Evolutionary conservation across 2,797 vertebrate species (phyloP).

Genomic region (Pantherophis alleghaniensis): DNA sequence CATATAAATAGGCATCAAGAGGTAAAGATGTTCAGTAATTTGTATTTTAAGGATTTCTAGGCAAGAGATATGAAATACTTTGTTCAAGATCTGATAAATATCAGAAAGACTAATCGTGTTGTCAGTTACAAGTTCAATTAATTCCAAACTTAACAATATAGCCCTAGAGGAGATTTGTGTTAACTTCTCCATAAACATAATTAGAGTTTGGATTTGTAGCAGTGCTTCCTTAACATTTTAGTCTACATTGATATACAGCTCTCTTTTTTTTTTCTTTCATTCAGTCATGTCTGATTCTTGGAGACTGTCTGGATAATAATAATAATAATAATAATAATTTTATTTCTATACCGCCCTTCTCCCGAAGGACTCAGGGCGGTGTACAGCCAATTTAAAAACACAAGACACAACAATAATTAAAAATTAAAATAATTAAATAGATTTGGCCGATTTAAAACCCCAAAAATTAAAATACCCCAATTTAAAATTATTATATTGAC

Average conservation of each 20-base stretch:
- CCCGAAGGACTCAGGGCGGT: no score
- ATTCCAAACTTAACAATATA: neutral
- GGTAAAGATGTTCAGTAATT: neutral
- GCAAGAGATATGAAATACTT: neutral
- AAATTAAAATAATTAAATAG: no score
- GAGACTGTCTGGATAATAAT: neutral
- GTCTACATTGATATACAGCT: neutral
- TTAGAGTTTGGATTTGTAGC: neutral
- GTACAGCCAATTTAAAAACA: no score
- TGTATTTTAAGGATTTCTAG: neutral
- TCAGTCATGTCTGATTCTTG: neutral
- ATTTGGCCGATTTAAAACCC: no score
- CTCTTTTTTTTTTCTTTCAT: neutral
- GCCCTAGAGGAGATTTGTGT: neutral
- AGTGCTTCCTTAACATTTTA: neutral
- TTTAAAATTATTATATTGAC: no score
- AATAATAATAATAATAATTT: no score
- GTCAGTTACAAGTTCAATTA: neutral
- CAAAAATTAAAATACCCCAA: no score
- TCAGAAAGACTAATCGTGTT: neutral
- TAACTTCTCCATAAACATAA: neutral
- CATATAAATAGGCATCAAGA: neutral
- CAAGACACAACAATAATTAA: no score
- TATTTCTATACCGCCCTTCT: no score
- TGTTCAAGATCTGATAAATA: neutral